phyloP scores from a whole-genome alignment of 2,888 invertebrate species.

The Elmis aenea region DNA sequence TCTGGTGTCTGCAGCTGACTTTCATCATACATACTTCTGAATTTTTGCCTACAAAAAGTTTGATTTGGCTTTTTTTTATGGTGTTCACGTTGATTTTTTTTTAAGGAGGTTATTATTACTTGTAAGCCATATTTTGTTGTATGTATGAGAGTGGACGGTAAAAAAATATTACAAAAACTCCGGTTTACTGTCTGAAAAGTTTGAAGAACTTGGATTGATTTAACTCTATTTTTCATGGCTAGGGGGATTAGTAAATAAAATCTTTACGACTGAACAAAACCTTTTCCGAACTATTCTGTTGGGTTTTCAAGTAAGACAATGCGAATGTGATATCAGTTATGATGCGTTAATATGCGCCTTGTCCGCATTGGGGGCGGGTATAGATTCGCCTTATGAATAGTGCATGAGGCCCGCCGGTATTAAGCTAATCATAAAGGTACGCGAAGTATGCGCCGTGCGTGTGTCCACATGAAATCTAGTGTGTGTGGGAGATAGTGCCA shows the following conservation, averaged over 20 bases:
- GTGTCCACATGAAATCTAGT: slow-evolving; percentile 27
- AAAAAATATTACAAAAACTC: neutral
- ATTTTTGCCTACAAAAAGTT: too few relatives aligned
- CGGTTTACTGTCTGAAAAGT: too few relatives aligned
- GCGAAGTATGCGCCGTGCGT: slow-evolving; percentile 32
- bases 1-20: too few relatives aligned
- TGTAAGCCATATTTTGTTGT: too few relatives aligned
- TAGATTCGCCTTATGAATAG: slow-evolving; percentile 24
- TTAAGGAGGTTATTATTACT: too few relatives aligned
- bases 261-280: neutral
- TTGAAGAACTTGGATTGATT: too few relatives aligned
- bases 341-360: neutral
- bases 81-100: too few relatives aligned
- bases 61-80: too few relatives aligned
- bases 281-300: neutral
- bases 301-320: too few relatives aligned
- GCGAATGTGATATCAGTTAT: neutral
- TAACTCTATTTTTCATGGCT: neutral
- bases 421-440: slow-evolving; percentile 32
- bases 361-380: neutral
- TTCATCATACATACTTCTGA: too few relatives aligned
- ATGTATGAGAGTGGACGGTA: neutral
- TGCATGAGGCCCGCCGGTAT: slow-evolving; percentile 27
- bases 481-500: slow-evolving; percentile 31
- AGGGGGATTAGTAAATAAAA: neutral